Evolutionary conservation across 1,140 invertebrate species (phyloP), one percentile per base, ranked within the genome.

Genomic region (Polyergus mexicanus): DNA sequence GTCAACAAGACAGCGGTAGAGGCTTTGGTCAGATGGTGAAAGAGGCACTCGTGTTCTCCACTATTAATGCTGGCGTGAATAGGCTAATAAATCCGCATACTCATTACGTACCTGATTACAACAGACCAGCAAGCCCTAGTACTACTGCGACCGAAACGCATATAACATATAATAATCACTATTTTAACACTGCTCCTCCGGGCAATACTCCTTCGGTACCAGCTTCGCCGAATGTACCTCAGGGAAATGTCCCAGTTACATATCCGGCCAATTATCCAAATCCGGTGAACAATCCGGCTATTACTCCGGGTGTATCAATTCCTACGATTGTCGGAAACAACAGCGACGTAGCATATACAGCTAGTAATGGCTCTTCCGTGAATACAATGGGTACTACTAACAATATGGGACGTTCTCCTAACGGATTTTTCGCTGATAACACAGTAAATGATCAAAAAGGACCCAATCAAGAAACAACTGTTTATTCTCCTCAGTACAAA

Each of bases 1-100:
- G 85, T 22, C 89, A 93, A 10, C 84, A 89, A 62, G 65, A 87
- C 58, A 90, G 75, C 10, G 89, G 91, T n/a, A 75, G 92, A 62
- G 92, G 93, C 35, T 58, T 94, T 2, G 94, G 94, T 11, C 88
- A 93, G 19, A 89, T 94, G 44, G 76, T 94, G 56, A 93, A 93
- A 25, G 93, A 94, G 77, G 94, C 94, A 13, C 85, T 93, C 1
- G 89, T 94, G 0, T 93, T 90, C 44, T 94, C 94, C 1, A 89
- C 92, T 7, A 84, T 94, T n/a, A 93, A 93, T 10, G 92, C 90
- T 28, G 94, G 92, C 25, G 92, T 94, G 19, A 94, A 93, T 22
- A 89, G 92, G 65, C 8, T 94, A 2, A 47, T 94, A 11, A 90
- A 91, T 32, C 89, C 91, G 77, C 38, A 86, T 51, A 38, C 54